These are phyloP conservation scores for Acipenser oxyrinchus DNA, from an alignment of 2,797 vertebrate species.

Conservation along the genomic window DNA sequence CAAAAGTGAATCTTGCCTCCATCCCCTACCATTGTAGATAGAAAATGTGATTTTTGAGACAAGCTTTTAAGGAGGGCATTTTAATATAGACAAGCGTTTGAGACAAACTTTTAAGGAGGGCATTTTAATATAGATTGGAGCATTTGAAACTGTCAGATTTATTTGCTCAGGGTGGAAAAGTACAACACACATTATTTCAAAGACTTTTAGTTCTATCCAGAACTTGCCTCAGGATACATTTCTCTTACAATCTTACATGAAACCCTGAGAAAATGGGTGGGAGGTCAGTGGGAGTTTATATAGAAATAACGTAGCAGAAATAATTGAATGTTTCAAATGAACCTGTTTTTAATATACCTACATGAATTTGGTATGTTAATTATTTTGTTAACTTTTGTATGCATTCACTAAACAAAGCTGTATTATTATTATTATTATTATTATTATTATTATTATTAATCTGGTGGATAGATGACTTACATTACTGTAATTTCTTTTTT, in stretches of 20 bases:
- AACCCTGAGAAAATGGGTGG: too few relatives aligned
- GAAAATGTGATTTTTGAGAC: not conserved
- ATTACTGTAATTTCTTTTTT: too few relatives aligned
- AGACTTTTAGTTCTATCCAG: not conserved
- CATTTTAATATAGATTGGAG: not conserved
- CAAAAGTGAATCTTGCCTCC: not conserved
- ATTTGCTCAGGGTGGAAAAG: not conserved
- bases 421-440: too few relatives aligned
- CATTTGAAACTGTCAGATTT: not conserved
- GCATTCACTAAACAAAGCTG: too few relatives aligned
- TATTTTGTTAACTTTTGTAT: too few relatives aligned
- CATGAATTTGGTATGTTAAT: too few relatives aligned
- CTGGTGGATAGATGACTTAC: too few relatives aligned
- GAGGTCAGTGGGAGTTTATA: too few relatives aligned
- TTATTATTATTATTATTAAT: too few relatives aligned
- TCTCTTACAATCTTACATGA: not conserved
- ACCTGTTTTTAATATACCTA: too few relatives aligned
- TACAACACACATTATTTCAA: conserved; percentile 2
- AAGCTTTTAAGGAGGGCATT: not conserved
- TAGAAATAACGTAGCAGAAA: too few relatives aligned
- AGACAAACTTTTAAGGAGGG: not conserved
- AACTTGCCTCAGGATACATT: not conserved
- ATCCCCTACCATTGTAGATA: not conserved
- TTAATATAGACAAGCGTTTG: not conserved
- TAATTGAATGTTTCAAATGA: too few relatives aligned